Evolutionary conservation across 2,797 vertebrate species (phyloP), one percentile per base, ranked within the genome.

Genomic region (Tokudaia muenninki): DNA sequence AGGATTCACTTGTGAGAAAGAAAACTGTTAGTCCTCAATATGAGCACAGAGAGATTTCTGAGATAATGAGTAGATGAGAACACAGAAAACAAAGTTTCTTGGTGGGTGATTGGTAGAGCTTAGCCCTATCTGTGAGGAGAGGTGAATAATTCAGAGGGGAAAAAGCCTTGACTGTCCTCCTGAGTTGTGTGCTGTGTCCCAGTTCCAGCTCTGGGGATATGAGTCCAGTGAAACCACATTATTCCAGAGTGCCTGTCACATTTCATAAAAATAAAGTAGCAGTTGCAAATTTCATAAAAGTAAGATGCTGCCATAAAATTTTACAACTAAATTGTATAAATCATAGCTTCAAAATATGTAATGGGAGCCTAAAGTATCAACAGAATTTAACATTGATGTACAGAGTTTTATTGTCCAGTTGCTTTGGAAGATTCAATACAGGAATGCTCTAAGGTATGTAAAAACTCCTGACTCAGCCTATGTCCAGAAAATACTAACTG

Each of bases 291-390:
- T 31, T 52, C 17, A 70, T 47, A 89, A 89, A 90, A 50, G 3
- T 81, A 81, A 59, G 72, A 74, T 81, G 17, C 61, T 80, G n/a
- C 50, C 26, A 80, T 92, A 70, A 87, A 90, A 90, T 72, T 96
- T 52, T 84, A 75, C 44, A 95, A 57, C 41, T 70, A 70, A 79
- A 80, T 75, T 72, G 29, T 31, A 57, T 75, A 95, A 63, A 63
- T 90, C 19, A 14, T 31, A 75, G 2, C 78, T 94, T 77, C 70
- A 59, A 74, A 91, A 95, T 70, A 57, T n/a, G 7, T 63, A 88
- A 93, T n/a, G 3, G 37, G 13, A 57, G 50, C 70, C 72, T 86
- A 88, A 91, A 55, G 1, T 78, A 65, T 72, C 88, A 11, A 55
- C 41, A 90, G 67, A 91, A 47, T 29, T 1, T 84, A 37, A 6